These are phyloP conservation scores for Elysia crispata DNA, from an alignment of 2,888 invertebrate species.

Conservation along the genomic window DNA sequence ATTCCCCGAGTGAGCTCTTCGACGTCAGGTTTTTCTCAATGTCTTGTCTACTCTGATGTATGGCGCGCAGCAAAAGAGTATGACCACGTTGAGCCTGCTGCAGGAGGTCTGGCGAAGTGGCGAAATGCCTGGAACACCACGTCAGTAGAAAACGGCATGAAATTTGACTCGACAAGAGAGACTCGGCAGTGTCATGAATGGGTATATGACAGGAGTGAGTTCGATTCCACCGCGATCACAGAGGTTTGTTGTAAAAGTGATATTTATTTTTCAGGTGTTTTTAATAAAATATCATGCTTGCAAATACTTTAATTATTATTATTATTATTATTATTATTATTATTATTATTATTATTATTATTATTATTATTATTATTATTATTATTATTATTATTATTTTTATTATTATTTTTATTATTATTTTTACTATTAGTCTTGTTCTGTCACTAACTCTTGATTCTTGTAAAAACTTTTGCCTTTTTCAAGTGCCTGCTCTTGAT, in stretches of 20 bases:
- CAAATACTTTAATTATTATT: no score
- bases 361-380: no score
- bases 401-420: no score
- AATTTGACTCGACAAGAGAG: not conserved
- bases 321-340: no score
- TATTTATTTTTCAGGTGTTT: no score
- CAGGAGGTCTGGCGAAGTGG: constrained; percentile 14
- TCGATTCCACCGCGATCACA: constrained; percentile 39
- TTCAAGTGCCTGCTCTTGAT: not conserved
- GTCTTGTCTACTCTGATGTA: no score
- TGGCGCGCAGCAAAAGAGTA: no score
- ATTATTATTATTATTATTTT: no score
- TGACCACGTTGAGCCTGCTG: not conserved
- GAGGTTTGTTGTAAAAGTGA: no score
- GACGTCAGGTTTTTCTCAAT: not conserved
- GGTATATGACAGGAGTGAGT: constrained; percentile 50
- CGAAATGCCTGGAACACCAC: not conserved
- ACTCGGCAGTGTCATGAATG: constrained; percentile 39
- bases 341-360: no score
- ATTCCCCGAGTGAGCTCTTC: constrained; percentile 51
- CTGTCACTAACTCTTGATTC: not conserved
- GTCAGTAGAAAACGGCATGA: not conserved
- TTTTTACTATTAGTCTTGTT: no score
- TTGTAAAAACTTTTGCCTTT: not conserved
- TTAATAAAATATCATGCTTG: no score